Conservation (phyloP, 2,113 vertebrate genomes). For the Bubo blakistoni region DNA sequence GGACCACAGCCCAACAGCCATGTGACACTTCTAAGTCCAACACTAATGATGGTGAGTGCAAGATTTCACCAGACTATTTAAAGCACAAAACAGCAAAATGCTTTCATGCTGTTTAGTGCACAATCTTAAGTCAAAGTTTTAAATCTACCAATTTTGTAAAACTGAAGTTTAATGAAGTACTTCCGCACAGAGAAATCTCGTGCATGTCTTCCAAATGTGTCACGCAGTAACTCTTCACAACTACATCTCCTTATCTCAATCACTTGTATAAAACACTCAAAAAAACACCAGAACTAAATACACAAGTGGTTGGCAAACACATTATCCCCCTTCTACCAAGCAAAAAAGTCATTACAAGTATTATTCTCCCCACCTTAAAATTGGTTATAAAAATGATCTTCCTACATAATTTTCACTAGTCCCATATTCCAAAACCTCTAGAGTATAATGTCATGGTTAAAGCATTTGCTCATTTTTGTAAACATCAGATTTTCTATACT, state of each 20-base stretch:
- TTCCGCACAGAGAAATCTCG: not conserved
- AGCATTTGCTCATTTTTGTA: not conserved
- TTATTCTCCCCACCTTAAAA: not conserved
- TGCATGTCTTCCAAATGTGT: rapidly evolving
- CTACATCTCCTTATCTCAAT: not conserved
- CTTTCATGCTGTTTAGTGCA: not conserved
- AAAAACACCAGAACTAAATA: not conserved
- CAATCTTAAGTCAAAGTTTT: not conserved
- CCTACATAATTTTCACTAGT: not conserved
- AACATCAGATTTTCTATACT: not conserved
- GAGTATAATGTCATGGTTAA: rapidly evolving
- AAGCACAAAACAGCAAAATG: not conserved
- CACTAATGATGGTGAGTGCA: not conserved
- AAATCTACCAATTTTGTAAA: not conserved
- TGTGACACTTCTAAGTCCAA: not conserved
- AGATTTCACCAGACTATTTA: not conserved
- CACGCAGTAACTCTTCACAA: not conserved
- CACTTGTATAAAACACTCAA: not conserved
- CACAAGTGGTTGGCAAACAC: not conserved
- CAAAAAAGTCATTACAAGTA: not conserved
- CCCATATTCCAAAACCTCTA: not conserved
- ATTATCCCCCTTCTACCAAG: too few relatives aligned
- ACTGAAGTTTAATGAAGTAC: rapidly evolving
- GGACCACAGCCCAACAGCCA: not conserved
- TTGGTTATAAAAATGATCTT: not conserved